phyloP scores from a whole-genome alignment of 2,888 invertebrate genomes.

The Galeruca laticollis region DNA sequence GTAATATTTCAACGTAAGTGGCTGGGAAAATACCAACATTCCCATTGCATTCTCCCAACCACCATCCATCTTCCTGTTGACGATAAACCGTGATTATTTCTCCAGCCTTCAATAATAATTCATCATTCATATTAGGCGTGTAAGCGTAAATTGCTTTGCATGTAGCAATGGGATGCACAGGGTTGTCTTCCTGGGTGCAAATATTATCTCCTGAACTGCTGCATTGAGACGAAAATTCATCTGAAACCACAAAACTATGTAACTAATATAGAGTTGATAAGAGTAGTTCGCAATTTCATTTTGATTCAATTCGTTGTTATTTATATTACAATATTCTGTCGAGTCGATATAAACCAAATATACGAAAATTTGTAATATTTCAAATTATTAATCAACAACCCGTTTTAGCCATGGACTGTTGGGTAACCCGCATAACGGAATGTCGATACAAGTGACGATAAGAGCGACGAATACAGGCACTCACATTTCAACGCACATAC shows the following conservation, averaged over 20 bases:
- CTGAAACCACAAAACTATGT: conserved; percentile 65
- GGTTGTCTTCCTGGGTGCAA: conserved; percentile 62
- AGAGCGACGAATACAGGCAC: too few relatives aligned
- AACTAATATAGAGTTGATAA: too few relatives aligned
- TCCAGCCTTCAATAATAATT: conserved; percentile 78
- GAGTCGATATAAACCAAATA: too few relatives aligned
- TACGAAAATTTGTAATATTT: too few relatives aligned
- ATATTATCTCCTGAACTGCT: conserved; percentile 68
- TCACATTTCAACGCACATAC: too few relatives aligned
- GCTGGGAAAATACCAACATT: conserved; percentile 93
- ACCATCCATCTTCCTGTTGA: conserved; percentile 95
- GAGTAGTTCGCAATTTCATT: too few relatives aligned
- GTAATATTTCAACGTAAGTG: conserved; percentile 86
- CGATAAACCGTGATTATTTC: conserved; percentile 90
- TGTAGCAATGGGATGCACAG: conserved; percentile 73
- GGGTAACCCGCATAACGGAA: too few relatives aligned
- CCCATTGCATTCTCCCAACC: conserved; percentile 90
- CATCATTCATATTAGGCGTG: conserved; percentile 88
- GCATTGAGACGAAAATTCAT: conserved; percentile 86
- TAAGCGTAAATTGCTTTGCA: conserved; percentile 91
- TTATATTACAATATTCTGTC: too few relatives aligned
- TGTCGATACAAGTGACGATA: too few relatives aligned
- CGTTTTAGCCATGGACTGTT: too few relatives aligned
- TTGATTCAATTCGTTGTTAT: too few relatives aligned
- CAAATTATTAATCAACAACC: too few relatives aligned